These are phyloP conservation scores for Chaenocephalus aceratus DNA, from an alignment of 2,113 vertebrate genomes.

Conservation along the genomic window DNA sequence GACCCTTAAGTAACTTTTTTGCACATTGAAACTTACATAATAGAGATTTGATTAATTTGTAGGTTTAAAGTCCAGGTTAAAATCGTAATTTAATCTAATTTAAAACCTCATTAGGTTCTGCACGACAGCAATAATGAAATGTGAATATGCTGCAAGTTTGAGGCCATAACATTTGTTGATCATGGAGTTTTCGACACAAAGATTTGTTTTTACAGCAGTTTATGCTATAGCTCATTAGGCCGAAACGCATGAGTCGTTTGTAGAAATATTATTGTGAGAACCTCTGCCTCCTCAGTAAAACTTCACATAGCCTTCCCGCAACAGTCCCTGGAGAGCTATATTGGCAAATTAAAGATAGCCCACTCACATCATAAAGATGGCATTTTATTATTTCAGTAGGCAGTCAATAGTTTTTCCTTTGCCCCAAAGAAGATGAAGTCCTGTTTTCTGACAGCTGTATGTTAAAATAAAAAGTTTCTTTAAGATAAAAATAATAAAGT, in stretches of 20 bases:
- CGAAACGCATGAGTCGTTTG: conserved; percentile 51
- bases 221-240: conserved; percentile 14
- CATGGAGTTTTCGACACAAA: neutral
- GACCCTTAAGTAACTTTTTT: neutral
- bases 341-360: conserved; percentile 40
- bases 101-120: neutral
- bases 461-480: conserved; percentile 29
- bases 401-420: conserved; percentile 4
- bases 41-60: neutral
- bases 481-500: conserved; percentile 45
- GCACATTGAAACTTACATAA: neutral
- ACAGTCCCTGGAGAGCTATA: conserved; percentile 34
- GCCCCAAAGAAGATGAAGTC: conserved; percentile 7
- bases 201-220: neutral
- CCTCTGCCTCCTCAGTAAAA: conserved; percentile 26
- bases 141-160: neutral
- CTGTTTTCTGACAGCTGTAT: conserved; percentile 28
- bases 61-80: neutral
- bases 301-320: conserved; percentile 47
- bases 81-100: neutral
- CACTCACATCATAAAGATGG: conserved; percentile 1
- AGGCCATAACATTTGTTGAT: neutral
- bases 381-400: conserved; percentile 22
- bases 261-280: conserved; percentile 45
- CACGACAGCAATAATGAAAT: neutral